Base-by-base conservation (phyloP, 2,113 vertebrate genomes). In the Trochalopteron elliotii region DNA sequence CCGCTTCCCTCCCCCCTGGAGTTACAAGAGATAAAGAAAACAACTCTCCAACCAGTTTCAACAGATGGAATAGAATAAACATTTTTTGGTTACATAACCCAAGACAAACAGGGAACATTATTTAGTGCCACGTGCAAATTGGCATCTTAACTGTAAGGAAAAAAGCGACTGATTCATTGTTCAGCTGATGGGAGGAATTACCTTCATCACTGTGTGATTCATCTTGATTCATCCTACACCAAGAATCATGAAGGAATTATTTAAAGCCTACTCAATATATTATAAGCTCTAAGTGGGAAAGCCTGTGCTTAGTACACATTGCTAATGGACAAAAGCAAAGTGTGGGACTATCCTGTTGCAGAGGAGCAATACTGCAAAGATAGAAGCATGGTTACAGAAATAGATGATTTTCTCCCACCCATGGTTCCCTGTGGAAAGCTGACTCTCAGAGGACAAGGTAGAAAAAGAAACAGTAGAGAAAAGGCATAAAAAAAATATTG, bases 181-280 rank as follows among this genome's bases (percentile, higher is more conserved):
- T 93, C 93, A 93, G 94, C 93, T 82, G 90, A 93, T 70, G 83
- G 33, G 89, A 96, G 80, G 87, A 95, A 94, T 96, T 94, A 87
- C 77, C 65, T 91, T 69, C 42, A 59, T 53, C 30, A 33, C 55
- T 30, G 37, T 35, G 49, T 92, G 90, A 95, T 93, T 97, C 70
- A 95, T 93, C 93, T 71, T 47, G 60, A 50, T 96, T 87, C 83
- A 49, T 49, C 95, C 65, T 45, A 90, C 31, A 14, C 74, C 45
- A 81, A 89, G 77, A 95, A 89, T 91, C 61, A 89, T 1, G 17
- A 69, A 94, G 63, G 37, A 86, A 67, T 64, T 35, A 68, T 81
- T 90, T 72, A 72, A 83, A 83, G 30, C 47, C 74, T 47, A 12
- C 56, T 83, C 35, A 45, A 47, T 6, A 16, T 8, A 44, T 31